Percentiles rank a stretch among this genome's conserved stretches.
Conservation (phyloP, 2,888 invertebrate species). For the Globia sparganii region DNA sequence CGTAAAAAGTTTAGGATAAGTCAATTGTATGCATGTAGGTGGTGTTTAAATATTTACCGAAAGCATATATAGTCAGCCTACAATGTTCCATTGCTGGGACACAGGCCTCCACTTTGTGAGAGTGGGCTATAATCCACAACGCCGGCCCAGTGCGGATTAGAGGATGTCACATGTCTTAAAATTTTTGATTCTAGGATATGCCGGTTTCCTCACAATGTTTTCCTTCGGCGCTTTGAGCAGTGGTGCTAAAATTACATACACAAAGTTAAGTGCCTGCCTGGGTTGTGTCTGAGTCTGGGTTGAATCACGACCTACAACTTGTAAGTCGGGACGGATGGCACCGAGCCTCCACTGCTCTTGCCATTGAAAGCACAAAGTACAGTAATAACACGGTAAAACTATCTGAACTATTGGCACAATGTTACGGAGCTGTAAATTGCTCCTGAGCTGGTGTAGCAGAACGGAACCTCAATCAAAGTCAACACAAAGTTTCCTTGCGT, state of each 20-base stretch:
- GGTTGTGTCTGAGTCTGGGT: too few species aligned
- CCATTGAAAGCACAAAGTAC: neutral
- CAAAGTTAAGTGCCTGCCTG: neutral
- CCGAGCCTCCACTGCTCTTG: neutral
- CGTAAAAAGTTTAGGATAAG: neutral
- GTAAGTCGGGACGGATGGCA: neutral
- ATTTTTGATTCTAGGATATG: too few species aligned
- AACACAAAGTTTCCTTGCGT: slow-evolving; percentile 58
- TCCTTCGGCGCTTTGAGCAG: neutral
- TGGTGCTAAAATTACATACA: neutral
- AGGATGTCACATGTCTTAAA: neutral
- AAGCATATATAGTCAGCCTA: neutral
- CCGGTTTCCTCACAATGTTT: neutral
- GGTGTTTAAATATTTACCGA: neutral
- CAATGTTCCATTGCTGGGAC: neutral
- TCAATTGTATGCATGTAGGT: neutral
- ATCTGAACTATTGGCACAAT: slow-evolving; percentile 9
- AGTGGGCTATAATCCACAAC: neutral
- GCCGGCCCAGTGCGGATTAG: neutral
- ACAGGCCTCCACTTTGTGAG: neutral
- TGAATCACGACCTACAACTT: neutral
- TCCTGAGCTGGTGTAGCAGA: slow-evolving; percentile 41
- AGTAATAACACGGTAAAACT: slow-evolving; percentile 20
- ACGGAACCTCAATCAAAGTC: slow-evolving; percentile 61
- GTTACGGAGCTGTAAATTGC: slow-evolving; percentile 29